Conservation (phyloP, 2,888 invertebrate genomes). For the Leptodirus hochenwartii region DNA sequence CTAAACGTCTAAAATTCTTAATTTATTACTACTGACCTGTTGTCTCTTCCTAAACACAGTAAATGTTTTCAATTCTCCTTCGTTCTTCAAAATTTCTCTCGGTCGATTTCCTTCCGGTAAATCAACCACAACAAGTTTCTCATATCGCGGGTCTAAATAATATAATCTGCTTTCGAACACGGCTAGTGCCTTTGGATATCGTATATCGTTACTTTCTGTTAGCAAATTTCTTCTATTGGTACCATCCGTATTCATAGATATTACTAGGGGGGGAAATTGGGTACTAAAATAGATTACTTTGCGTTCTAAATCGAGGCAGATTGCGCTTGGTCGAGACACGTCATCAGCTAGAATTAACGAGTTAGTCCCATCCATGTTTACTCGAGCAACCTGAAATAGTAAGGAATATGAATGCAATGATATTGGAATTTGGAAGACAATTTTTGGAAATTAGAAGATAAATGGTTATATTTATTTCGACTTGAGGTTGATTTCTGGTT, state of each 20-base stretch:
- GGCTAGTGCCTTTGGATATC: slow-evolving; percentile 62
- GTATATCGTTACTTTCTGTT: slow-evolving; percentile 49
- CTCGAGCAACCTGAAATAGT: too few relatives aligned
- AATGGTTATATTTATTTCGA: too few relatives aligned
- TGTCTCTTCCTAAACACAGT: slow-evolving; percentile 76
- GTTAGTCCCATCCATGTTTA: slow-evolving; percentile 85
- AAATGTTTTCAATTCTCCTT: slow-evolving; percentile 71
- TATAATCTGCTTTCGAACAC: slow-evolving; percentile 69
- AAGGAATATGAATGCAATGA: too few relatives aligned
- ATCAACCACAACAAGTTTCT: slow-evolving; percentile 73
- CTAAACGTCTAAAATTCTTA: too few relatives aligned
- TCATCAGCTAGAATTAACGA: slow-evolving; percentile 52
- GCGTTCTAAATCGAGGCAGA: slow-evolving; percentile 67
- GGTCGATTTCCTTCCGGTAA: slow-evolving; percentile 63
- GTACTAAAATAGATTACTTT: slow-evolving; percentile 80
- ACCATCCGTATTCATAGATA: slow-evolving; percentile 55
- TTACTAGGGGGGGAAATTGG: slow-evolving; percentile 51
- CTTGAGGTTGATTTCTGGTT: too few relatives aligned
- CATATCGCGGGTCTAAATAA: slow-evolving; percentile 75
- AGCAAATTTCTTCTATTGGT: slow-evolving; percentile 47
- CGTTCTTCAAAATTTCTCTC: slow-evolving; percentile 62
- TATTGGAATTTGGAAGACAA: too few relatives aligned
- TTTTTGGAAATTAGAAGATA: too few relatives aligned
- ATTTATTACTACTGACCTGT: too few relatives aligned
- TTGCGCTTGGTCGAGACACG: slow-evolving; percentile 59